A percentile compares a stretch with the other conserved stretches of the same genome.
These are phyloP conservation scores for Dolichopus griseipennis DNA, from an alignment of 2,888 invertebrate species.

Conservation along the genomic window DNA sequence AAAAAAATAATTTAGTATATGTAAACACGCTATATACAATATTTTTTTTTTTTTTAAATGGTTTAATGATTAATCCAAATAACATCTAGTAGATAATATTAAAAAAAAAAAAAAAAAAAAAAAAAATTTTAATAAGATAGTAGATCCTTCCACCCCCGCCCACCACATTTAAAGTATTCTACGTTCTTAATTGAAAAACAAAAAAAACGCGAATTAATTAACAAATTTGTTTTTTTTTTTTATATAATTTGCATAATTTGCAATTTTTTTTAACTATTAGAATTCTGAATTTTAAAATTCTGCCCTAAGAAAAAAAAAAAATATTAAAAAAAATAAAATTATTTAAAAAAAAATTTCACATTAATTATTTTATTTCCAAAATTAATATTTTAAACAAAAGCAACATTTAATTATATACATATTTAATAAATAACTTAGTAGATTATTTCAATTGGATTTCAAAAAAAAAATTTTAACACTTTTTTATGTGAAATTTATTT, in stretches of 20 bases:
- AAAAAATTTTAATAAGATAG: background rate
- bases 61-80: slow-evolving; percentile 1
- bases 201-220: background rate
- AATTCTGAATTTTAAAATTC: background rate
- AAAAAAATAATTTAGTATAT: background rate
- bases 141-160: too few species aligned
- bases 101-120: background rate
- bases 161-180: too few species aligned
- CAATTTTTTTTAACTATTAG: background rate
- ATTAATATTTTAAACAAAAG: too few species aligned
- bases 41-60: background rate
- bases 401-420: too few species aligned
- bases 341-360: background rate
- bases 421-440: too few species aligned
- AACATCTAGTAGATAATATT: background rate
- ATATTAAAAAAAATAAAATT: background rate
- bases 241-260: background rate
- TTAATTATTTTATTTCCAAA: too few species aligned
- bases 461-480: too few species aligned
- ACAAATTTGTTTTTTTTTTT: too few species aligned
- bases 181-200: background rate
- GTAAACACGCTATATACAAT: background rate
- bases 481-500: too few species aligned
- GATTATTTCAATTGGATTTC: too few species aligned
- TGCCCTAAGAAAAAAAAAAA: background rate